Conservation (phyloP, 1,140 invertebrate genomes). For the Zaprionus kolodkinae region DNA sequence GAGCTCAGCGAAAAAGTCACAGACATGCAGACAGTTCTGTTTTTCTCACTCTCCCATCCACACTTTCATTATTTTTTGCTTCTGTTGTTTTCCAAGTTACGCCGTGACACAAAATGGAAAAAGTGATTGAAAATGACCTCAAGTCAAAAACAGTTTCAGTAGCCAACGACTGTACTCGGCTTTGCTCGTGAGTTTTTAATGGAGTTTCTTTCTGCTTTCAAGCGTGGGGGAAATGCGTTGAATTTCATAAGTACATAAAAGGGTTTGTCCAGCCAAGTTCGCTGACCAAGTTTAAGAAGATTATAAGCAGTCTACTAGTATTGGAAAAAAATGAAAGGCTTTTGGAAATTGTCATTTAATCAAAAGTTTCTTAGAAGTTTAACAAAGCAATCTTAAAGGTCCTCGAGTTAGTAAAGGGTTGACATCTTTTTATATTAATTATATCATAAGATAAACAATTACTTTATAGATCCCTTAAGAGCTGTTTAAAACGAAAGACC, state of each 20-base stretch:
- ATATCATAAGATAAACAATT: background rate
- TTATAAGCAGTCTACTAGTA: background rate
- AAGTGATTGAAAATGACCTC: conserved; percentile 82
- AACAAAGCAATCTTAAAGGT: background rate
- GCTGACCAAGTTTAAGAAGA: conserved; percentile 22
- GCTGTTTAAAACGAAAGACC: too few relatives aligned
- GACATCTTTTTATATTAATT: background rate
- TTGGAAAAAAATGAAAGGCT: background rate
- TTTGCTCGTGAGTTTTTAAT: conserved; percentile 63
- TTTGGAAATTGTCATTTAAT: background rate
- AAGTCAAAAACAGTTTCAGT: conserved; percentile 74
- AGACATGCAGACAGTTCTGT: conserved; percentile 52
- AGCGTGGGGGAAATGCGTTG: conserved; percentile 15
- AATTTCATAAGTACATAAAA: conserved; percentile 43
- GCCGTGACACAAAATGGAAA: conserved; percentile 74
- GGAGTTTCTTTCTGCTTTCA: conserved; percentile 41
- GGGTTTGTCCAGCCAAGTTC: conserved; percentile 13
- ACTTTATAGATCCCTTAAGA: too few relatives aligned
- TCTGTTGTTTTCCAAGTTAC: conserved; percentile 63
- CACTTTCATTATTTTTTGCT: conserved; percentile 26
- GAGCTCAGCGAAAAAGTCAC: conserved; percentile 58
- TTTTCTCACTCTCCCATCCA: background rate
- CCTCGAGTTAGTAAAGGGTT: background rate
- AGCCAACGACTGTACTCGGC: conserved; percentile 41
- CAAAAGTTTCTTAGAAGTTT: background rate